Evolutionary conservation across 2,797 vertebrate species (phyloP).

Genomic region (Parauchenoglanis punctatus): DNA sequence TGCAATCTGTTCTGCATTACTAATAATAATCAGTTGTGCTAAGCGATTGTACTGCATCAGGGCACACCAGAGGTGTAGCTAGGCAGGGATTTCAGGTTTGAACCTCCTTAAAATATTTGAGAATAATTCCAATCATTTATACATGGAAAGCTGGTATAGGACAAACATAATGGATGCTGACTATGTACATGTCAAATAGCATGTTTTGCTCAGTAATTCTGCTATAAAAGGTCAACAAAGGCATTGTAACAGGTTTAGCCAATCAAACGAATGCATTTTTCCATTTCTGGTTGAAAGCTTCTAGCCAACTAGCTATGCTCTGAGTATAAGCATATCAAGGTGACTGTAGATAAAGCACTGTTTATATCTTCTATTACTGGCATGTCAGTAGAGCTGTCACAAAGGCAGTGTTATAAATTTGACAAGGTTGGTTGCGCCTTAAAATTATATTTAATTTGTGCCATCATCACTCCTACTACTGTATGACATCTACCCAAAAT

Average conservation of each 20-base stretch:
- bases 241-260: background rate
- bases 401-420: background rate
- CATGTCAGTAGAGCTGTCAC: background rate
- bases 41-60: slow-evolving; percentile 44
- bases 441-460: background rate
- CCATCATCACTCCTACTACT: background rate
- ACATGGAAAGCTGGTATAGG: background rate
- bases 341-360: background rate
- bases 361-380: background rate
- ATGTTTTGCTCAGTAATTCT: background rate
- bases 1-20: slow-evolving; percentile 53
- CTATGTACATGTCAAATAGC: too few species aligned
- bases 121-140: background rate
- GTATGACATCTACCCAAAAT: background rate
- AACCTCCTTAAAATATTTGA: background rate
- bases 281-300: background rate
- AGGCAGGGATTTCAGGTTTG: background rate
- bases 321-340: too few species aligned
- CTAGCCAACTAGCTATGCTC: background rate
- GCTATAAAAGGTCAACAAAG: background rate
- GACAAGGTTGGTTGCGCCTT: background rate
- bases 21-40: slow-evolving; percentile 52
- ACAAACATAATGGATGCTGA: background rate
- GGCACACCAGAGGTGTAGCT: background rate
- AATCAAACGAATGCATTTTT: background rate